Evolutionary conservation across 2,113 vertebrate genomes (phyloP).

Genomic region (Neotragus moschatus): DNA sequence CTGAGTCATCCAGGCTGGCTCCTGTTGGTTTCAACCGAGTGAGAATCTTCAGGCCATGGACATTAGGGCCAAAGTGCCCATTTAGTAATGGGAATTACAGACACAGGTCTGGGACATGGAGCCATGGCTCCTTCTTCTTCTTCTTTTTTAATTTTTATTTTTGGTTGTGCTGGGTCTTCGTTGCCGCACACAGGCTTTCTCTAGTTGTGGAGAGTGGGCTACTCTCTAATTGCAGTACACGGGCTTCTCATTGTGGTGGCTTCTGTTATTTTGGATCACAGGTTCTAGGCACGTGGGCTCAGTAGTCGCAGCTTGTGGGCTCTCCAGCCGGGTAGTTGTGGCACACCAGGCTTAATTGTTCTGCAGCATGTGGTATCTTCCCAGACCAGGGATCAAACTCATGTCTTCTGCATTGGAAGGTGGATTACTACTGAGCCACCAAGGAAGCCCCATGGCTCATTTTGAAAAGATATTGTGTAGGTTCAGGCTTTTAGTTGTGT

Average conservation of each 20-base stretch:
- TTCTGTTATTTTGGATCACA: not conserved
- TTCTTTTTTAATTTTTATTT: not conserved
- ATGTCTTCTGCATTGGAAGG: not conserved
- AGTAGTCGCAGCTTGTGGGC: not conserved
- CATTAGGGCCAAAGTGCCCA: not conserved
- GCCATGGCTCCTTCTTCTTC: not conserved
- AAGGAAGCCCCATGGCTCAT: not conserved
- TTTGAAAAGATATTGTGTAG: not conserved
- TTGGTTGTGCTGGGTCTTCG: not conserved
- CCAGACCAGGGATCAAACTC: not conserved
- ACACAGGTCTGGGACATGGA: not conserved
- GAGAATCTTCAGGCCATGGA: not conserved
- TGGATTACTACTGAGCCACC: not conserved
- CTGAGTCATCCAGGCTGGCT: conserved; percentile 50
- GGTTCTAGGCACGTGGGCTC: not conserved
- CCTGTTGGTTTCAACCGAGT: not conserved
- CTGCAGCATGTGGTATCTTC: not conserved
- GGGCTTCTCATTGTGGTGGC: not conserved
- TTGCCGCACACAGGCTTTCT: not conserved
- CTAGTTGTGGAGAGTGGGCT: not conserved
- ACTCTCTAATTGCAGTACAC: not conserved
- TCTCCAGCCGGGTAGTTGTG: not conserved
- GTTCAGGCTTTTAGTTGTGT: not conserved
- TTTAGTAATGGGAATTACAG: not conserved
- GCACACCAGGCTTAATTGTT: not conserved